Evolutionary conservation across 2,113 vertebrate genomes (phyloP).

Genomic region (Oriolus oriolus): DNA sequence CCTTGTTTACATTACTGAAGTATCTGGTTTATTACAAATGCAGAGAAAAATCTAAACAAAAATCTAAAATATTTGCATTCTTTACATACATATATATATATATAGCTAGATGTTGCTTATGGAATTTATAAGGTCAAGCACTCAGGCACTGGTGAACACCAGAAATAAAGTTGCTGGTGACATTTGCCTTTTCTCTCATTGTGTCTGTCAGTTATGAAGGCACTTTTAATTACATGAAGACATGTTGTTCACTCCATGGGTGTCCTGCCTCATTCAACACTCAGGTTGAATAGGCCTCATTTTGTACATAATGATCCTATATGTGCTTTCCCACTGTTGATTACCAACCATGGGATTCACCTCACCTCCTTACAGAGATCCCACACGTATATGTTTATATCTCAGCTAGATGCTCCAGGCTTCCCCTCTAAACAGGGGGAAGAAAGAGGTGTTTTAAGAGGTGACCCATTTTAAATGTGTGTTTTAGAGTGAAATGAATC

Average conservation of each 20-base stretch:
- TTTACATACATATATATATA: background rate
- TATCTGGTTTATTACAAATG: background rate
- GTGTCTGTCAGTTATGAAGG: background rate
- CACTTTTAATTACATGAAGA: constrained; percentile 54
- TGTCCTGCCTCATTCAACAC: constrained; percentile 35
- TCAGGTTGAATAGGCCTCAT: constrained; percentile 17
- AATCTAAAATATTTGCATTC: background rate
- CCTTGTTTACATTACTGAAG: background rate
- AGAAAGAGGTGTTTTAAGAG: background rate
- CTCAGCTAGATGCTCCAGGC: background rate
- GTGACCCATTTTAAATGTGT: constrained; percentile 54
- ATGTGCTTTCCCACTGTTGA: background rate
- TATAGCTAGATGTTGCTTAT: background rate
- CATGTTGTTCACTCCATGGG: constrained; percentile 25
- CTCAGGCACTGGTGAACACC: background rate
- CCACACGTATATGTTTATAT: background rate
- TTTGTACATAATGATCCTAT: constrained; percentile 11
- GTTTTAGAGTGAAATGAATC: constrained; percentile 13
- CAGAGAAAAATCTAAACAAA: background rate
- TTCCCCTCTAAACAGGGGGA: background rate
- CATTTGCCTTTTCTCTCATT: background rate
- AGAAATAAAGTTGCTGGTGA: background rate
- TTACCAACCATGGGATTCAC: background rate
- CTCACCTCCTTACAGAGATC: background rate
- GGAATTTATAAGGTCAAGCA: background rate